Evolutionary conservation across 2,888 invertebrate species (phyloP).

Genomic region (Drosophila bunnanda): DNA sequence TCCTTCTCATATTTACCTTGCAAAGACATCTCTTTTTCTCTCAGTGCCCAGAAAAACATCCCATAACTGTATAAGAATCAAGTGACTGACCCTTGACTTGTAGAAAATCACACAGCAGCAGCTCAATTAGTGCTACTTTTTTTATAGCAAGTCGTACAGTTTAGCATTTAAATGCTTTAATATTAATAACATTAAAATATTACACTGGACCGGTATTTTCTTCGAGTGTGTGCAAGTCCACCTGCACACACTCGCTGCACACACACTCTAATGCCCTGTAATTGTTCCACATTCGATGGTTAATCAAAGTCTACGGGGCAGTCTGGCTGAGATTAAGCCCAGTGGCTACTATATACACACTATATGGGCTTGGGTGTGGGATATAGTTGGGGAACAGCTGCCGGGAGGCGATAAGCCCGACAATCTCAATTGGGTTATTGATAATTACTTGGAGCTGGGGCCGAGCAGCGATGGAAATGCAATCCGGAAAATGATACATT

Average conservation of each 20-base stretch:
- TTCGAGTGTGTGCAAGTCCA: background rate
- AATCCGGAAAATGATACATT: background rate
- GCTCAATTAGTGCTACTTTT: background rate
- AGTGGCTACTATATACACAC: background rate
- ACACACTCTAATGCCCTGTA: background rate
- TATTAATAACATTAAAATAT: background rate
- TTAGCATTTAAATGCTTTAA: background rate
- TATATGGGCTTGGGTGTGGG: background rate
- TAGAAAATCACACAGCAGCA: background rate
- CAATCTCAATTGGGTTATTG: conserved; percentile 20
- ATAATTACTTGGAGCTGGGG: conserved; percentile 13
- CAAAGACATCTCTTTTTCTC: background rate
- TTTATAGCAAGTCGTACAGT: background rate
- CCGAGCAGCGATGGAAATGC: conserved; percentile 2
- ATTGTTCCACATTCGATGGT: conserved; percentile 6
- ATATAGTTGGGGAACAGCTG: background rate
- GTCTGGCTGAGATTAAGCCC: conserved; percentile 43
- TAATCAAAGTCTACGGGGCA: conserved; percentile 49
- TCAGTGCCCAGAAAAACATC: background rate
- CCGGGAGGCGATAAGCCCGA: conserved; percentile 9
- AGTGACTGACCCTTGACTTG: background rate
- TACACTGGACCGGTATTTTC: conserved; percentile 2
- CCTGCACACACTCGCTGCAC: background rate
- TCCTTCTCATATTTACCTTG: rapidly evolving
- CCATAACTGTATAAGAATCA: conserved; percentile 2